Base-by-base conservation (phyloP, 2,888 invertebrate genomes). In the Zele albiditarsus region DNA sequence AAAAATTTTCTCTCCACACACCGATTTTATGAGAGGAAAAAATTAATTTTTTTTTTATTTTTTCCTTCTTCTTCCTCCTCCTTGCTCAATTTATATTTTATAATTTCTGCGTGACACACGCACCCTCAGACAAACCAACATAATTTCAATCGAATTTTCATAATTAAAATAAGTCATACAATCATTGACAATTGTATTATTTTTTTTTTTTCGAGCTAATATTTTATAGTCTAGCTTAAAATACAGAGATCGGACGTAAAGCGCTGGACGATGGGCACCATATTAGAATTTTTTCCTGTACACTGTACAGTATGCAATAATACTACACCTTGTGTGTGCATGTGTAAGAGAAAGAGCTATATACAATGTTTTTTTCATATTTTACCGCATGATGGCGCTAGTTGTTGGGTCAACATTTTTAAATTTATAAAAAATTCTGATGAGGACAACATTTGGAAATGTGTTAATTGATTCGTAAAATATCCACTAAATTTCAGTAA, bases 71-170 rank as follows among this genome's bases (percentile, higher is more conserved):
- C 25, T 4, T 46, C 67, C 75, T 77, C 67, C 46, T 65, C 72
- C 77, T 75, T 75, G 66, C 72, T 76, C 63, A 60, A 65, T 57
- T 60, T 57, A 20, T 31, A 49, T 60, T 67, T 65, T 49, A 58
- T n/a, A 63, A 71, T 28, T 27, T 75, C 57, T 71, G 38, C 68
- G 77, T 80, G 77, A 71, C 83, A 83, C 82, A 78, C 77, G 77
- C 80, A 68, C 75, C 77, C 77, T 79, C 80, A 79, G 72, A 66
- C 77, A 72, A 78, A 78, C 76, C 79, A 76, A 70, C 76, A 66
- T 33, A n/a, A 74, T 80, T 85, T 87, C 72, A 86, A 84, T 79
- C 86, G 84, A 82, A 84, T 87, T 86, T 88, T 86, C 87, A 88
- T 88, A 82, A 84, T 87, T 86, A 73, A 53, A 25, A 69, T 58